These are phyloP conservation scores for Salticus scenicus DNA, from an alignment of 2,888 invertebrate genomes.

Conservation along the genomic window DNA sequence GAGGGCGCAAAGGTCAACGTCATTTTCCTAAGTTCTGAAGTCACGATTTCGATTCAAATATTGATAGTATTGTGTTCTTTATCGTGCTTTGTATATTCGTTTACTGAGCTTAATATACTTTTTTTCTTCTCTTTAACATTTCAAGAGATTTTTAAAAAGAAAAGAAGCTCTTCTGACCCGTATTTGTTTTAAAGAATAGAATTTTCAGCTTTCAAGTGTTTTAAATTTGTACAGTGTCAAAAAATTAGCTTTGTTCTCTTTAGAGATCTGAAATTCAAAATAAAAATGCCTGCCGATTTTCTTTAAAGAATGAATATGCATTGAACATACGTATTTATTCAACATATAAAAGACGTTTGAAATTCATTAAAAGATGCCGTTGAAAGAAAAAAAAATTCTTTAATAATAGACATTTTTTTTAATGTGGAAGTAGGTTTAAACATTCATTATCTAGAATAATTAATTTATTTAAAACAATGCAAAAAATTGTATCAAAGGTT, in stretches of 20 bases:
- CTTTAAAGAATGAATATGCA: too few relatives aligned
- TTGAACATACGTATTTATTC: too few relatives aligned
- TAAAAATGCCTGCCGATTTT: too few relatives aligned
- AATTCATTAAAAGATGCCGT: too few relatives aligned
- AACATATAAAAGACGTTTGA: too few relatives aligned
- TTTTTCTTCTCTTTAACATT: background rate
- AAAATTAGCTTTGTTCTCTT: background rate
- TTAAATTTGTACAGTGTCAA: background rate
- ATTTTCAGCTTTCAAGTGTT: background rate
- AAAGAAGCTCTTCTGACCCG: background rate
- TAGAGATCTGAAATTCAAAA: too few relatives aligned
- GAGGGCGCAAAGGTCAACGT: conserved; percentile 10
- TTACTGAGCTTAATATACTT: background rate
- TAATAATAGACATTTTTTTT: too few relatives aligned
- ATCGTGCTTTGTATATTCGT: background rate
- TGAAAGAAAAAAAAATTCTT: too few relatives aligned
- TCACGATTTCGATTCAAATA: conserved; percentile 2
- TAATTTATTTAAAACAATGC: too few relatives aligned
- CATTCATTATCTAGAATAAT: too few relatives aligned
- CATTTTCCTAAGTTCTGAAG: background rate
- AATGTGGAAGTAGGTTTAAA: too few relatives aligned
- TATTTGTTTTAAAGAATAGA: background rate
- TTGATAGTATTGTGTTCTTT: conserved; percentile 1
- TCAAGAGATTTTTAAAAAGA: background rate
- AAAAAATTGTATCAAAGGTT: too few relatives aligned